Conservation (phyloP, 2,888 invertebrate genomes). For the Strigamia crassipes region DNA sequence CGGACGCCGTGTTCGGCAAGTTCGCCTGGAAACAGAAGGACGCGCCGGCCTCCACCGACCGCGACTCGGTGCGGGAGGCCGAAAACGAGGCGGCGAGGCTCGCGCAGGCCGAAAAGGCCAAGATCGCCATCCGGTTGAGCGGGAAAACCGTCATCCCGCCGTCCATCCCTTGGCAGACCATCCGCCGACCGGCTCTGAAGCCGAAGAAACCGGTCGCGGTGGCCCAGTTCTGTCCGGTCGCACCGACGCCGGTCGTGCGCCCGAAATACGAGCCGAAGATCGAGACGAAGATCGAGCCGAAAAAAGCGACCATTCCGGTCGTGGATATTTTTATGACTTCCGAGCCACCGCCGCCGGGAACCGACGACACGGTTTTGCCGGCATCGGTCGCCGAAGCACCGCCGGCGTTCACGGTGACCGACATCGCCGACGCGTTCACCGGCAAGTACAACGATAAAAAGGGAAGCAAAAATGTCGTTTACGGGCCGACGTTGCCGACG, state of each 20-base stretch:
- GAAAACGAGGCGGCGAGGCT: background rate
- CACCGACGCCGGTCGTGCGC: background rate
- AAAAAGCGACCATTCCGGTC: background rate
- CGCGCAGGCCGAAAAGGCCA: constrained; percentile 8
- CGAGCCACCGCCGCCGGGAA: background rate
- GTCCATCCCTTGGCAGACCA: background rate
- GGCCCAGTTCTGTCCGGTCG: background rate
- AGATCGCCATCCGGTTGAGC: constrained; percentile 30
- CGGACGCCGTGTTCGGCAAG: constrained; percentile 15
- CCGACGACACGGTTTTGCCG: background rate
- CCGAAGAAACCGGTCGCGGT: background rate
- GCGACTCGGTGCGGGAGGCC: background rate
- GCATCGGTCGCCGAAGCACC: background rate
- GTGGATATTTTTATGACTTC: background rate
- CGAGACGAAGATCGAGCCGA: background rate
- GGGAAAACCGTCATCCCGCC: constrained; percentile 35
- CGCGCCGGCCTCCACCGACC: background rate
- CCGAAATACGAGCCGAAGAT: background rate
- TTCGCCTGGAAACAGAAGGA: constrained; percentile 22
- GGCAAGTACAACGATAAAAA: constrained; percentile 18
- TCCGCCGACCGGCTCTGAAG: background rate
- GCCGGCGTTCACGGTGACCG: background rate
- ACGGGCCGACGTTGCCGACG: background rate
- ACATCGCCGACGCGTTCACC: constrained; percentile 32
- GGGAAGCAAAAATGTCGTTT: background rate